Percentiles rank a stretch among this genome's conserved stretches.
Evolutionary conservation across 2,113 vertebrate genomes (phyloP).

Genomic region (Calcarius ornatus): DNA sequence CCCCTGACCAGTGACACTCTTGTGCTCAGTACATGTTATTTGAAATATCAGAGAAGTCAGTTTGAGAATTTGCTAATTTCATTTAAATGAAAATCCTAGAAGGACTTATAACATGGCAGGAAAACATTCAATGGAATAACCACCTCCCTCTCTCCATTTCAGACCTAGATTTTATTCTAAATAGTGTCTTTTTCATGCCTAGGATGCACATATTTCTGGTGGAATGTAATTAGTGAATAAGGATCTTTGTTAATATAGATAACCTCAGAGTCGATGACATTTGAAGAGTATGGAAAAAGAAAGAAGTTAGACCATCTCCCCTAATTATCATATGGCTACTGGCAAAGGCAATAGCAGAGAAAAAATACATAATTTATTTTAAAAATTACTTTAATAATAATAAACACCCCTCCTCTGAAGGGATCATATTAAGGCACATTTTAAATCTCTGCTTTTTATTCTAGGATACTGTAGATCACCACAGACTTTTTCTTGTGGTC

Average conservation of each 20-base stretch:
- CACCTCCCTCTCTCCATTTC: neutral
- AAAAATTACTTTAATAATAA: neutral
- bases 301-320: neutral
- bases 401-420: neutral
- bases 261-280: neutral
- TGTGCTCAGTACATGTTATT: neutral
- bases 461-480: neutral
- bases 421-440: neutral
- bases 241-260: neutral
- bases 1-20: neutral
- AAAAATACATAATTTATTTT: neutral
- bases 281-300: neutral
- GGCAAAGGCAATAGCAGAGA: neutral
- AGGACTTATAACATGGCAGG: rapidly evolving
- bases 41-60: neutral
- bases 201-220: neutral
- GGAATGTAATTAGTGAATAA: neutral
- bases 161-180: neutral
- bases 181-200: neutral
- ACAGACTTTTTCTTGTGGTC: neutral
- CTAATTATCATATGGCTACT: neutral
- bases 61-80: neutral
- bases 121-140: neutral
- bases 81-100: neutral
- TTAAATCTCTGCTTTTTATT: neutral